Conservation (phyloP, 2,113 vertebrate species). For the Holacanthus passer region DNA sequence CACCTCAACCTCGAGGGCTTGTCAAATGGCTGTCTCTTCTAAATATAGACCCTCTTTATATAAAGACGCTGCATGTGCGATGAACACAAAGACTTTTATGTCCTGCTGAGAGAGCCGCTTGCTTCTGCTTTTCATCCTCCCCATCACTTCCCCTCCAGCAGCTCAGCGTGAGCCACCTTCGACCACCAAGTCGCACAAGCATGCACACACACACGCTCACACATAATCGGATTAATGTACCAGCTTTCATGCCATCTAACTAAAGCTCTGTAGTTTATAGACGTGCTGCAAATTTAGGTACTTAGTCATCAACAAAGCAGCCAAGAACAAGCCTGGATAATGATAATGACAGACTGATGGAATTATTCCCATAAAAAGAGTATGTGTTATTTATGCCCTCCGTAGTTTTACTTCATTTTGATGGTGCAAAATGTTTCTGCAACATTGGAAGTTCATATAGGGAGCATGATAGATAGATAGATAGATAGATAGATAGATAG, state of each 20-base stretch:
- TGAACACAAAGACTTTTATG: constrained; percentile 59
- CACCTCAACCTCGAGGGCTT: constrained; percentile 4
- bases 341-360: not conserved
- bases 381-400: not conserved
- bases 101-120: constrained; percentile 47
- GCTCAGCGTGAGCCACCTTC: constrained; percentile 45
- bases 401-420: not conserved
- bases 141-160: constrained; percentile 69
- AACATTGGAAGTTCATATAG: not conserved
- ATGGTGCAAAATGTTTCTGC: not conserved
- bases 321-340: not conserved
- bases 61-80: constrained; percentile 50
- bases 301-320: not conserved
- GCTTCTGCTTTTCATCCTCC: constrained; percentile 68
- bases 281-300: not conserved
- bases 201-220: not conserved
- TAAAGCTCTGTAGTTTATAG: not conserved
- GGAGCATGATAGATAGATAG: not conserved
- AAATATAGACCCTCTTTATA: constrained; percentile 58
- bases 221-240: not conserved
- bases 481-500: too few relatives aligned
- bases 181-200: constrained; percentile 38
- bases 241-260: not conserved
- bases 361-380: not conserved
- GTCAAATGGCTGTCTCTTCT: constrained; percentile 26